phyloP scores from a whole-genome alignment of 2,888 invertebrate genomes.

The Adelphocoris suturalis region DNA sequence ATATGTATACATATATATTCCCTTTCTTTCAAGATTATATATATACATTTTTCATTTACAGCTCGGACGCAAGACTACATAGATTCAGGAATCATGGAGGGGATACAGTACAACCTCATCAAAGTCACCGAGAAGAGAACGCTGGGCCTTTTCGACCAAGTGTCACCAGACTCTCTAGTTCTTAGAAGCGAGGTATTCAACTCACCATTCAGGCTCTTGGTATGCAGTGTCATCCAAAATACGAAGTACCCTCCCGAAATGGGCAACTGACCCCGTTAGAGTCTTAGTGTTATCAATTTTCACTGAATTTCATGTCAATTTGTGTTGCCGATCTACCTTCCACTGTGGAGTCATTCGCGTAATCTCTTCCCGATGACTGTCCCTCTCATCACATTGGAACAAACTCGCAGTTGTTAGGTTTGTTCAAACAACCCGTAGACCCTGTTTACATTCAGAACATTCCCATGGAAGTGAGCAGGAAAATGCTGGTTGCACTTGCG shows the following conservation, averaged over 20 bases:
- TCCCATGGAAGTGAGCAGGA: too few species aligned
- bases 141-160: constrained; percentile 83
- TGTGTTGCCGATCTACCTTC: not conserved
- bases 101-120: constrained; percentile 89
- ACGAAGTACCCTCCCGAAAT: constrained; percentile 17
- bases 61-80: constrained; percentile 96
- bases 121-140: constrained; percentile 82
- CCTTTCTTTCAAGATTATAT: too few species aligned
- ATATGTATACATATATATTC: too few species aligned
- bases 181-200: constrained; percentile 84
- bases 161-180: constrained; percentile 84
- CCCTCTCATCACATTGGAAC: too few species aligned
- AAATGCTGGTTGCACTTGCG: too few species aligned
- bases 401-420: too few species aligned
- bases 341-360: not conserved
- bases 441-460: too few species aligned
- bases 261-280: not conserved
- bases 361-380: not conserved
- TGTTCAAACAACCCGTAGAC: too few species aligned
- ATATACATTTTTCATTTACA: constrained; percentile 81
- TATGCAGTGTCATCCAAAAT: constrained; percentile 58
- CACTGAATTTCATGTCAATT: not conserved
- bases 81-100: constrained; percentile 95
- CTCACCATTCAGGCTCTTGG: constrained; percentile 5
- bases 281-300: not conserved